A percentile compares a stretch with the other conserved stretches of the same genome.
Evolutionary conservation across 2,888 invertebrate species (phyloP).

Genomic region (Drosophila demipolita): DNA sequence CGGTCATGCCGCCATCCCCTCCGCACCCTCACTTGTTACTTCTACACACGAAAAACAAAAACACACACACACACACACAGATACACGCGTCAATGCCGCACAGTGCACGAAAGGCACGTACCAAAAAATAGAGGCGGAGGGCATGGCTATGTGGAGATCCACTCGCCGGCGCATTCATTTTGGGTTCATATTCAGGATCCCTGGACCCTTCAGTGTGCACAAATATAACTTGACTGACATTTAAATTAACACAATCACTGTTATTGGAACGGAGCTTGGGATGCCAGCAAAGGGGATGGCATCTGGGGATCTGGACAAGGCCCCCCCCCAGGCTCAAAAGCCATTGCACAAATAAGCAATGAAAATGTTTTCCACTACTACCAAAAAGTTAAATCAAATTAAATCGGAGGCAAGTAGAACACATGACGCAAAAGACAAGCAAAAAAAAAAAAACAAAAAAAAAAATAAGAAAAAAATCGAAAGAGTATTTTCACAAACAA

Average conservation of each 20-base stretch:
- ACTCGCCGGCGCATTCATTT: conserved; percentile 19
- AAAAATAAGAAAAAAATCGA: conserved; percentile 7
- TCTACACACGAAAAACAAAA: conserved; percentile 3
- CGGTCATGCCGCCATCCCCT: conserved; percentile 57
- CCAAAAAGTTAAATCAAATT: conserved; percentile 38
- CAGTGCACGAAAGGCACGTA: conserved; percentile 78
- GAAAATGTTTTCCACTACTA: conserved; percentile 53
- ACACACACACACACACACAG: conserved; percentile 16
- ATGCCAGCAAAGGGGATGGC: conserved; percentile 37
- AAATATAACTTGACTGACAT: conserved; percentile 81
- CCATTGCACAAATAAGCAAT: conserved; percentile 65
- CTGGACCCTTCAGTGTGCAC: conserved; percentile 40
- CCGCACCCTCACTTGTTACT: background rate
- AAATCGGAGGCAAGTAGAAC: conserved; percentile 37
- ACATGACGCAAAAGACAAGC: conserved; percentile 14
- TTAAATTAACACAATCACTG: conserved; percentile 81
- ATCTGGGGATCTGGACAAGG: conserved; percentile 18
- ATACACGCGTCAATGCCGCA: conserved; percentile 65
- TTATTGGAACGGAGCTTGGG: conserved; percentile 77
- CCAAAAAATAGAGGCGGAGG: conserved; percentile 42
- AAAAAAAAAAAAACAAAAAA: conserved; percentile 7
- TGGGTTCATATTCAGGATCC: conserved; percentile 34
- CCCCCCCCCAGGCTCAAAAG: conserved; percentile 35
- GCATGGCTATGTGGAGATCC: conserved; percentile 35
- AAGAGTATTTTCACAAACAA: conserved; percentile 19